Percentiles rank a stretch among this genome's conserved stretches.
Evolutionary conservation across 1,140 invertebrate species (phyloP).

Genomic region (Hyles euphorbiae): DNA sequence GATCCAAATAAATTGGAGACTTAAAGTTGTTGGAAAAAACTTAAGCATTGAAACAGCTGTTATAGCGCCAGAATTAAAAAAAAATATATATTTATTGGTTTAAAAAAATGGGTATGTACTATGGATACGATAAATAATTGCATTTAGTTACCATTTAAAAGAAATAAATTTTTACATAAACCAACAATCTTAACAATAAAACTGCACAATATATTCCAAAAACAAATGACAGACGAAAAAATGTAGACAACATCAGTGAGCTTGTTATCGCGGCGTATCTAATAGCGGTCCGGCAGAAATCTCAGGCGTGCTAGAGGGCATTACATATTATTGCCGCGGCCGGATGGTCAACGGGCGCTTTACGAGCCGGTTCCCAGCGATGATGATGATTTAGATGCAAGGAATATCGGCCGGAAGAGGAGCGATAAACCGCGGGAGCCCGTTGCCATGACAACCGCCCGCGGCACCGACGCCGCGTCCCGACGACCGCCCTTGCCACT

Average conservation of each 20-base stretch:
- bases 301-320: slow-evolving; percentile 36
- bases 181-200: too few species aligned
- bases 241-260: background rate
- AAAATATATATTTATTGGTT: too few species aligned
- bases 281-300: slow-evolving; percentile 39
- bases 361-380: slow-evolving; percentile 52
- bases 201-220: background rate
- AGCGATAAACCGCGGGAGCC: slow-evolving; percentile 47
- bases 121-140: too few species aligned
- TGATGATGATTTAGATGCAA: slow-evolving; percentile 73
- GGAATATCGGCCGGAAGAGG: slow-evolving; percentile 57
- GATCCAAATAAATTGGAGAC: too few species aligned
- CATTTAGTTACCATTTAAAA: too few species aligned
- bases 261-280: slow-evolving; percentile 14
- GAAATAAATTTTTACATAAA: too few species aligned
- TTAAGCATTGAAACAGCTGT: too few species aligned
- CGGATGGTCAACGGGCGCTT: slow-evolving; percentile 59
- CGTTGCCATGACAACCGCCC: slow-evolving; percentile 51
- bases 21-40: too few species aligned
- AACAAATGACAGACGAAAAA: background rate
- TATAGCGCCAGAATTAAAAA: too few species aligned
- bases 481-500: slow-evolving; percentile 43
- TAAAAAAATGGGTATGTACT: too few species aligned
- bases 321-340: slow-evolving; percentile 58
- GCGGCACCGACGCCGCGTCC: slow-evolving; percentile 35